Percentiles rank a stretch among this genome's conserved stretches.
Conservation (phyloP, 2,113 vertebrate genomes). For the Nesoenas mayeri region DNA sequence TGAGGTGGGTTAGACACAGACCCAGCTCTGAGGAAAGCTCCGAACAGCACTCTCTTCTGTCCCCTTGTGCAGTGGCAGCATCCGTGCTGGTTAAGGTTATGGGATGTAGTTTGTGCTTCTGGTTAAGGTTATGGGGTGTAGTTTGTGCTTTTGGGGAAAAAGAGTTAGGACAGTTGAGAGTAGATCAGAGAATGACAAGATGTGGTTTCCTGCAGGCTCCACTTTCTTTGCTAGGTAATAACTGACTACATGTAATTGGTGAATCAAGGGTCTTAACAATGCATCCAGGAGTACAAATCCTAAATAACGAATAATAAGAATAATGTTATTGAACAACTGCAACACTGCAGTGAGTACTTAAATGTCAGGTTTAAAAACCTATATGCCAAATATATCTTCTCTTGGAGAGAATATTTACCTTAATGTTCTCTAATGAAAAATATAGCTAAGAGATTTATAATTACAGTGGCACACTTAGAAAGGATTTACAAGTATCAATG, state of each 20-base stretch:
- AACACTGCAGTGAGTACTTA: not conserved
- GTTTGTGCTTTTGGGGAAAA: not conserved
- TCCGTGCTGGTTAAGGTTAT: not conserved
- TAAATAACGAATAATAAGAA: constrained; percentile 38
- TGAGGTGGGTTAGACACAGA: not conserved
- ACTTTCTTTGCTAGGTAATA: not conserved
- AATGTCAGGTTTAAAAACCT: constrained; percentile 42
- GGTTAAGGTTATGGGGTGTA: not conserved
- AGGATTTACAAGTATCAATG: constrained; percentile 44
- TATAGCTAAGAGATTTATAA: constrained; percentile 59
- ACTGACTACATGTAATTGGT: not conserved
- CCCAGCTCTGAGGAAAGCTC: not conserved
- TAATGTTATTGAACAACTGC: constrained; percentile 41
- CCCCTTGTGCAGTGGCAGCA: too few species aligned
- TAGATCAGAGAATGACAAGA: not conserved
- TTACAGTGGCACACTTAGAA: constrained; percentile 19
- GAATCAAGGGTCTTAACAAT: not conserved
- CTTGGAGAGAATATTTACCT: constrained; percentile 36
- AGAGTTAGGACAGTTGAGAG: not conserved
- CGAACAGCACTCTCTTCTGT: accelerated
- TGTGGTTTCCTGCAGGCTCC: not conserved
- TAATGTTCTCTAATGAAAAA: constrained; percentile 44
- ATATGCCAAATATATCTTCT: constrained; percentile 38
- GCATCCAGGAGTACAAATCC: not conserved
- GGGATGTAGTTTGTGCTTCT: too few species aligned